Evolutionary conservation across 1,140 invertebrate genomes (phyloP), one percentile per base, ranked within the genome.

Genomic region (Elymnias hypermnestra): DNA sequence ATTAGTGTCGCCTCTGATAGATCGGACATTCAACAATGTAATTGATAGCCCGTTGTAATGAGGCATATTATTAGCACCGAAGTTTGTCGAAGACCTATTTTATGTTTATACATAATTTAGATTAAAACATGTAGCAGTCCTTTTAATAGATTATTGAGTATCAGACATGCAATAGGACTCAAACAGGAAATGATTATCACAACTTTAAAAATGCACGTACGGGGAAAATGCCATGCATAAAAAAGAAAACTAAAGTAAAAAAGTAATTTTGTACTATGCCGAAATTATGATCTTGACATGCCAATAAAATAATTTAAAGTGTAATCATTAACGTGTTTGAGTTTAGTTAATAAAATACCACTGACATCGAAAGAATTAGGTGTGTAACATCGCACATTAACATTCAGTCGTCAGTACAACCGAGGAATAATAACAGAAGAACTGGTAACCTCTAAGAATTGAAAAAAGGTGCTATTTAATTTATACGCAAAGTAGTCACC

Each of bases 161-260:
- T 12, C 14, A 41, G 41, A 33, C 57, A 56, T 60, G 57, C 57
- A 53, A 41, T 22, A 18, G 23, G 22, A 68, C 74, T 72, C 74
- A 78, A 82, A 81, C 72, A 74, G 52, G 68, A 82, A 78, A 78
- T 75, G 69, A 57, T 13, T 22, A 22, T 22, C 21, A 8, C 8
- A 2, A 22, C 8, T 5, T 29, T 9, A 13, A 12, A 4, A 12
- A 29, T n/a, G n/a, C n/a, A n/a, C n/a, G n/a, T n/a, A n/a, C n/a
- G n/a, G n/a, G n/a, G n/a, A n/a, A n/a, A n/a, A n/a, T n/a, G n/a
- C n/a, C n/a, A n/a, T n/a, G n/a, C n/a, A n/a, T n/a, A n/a, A n/a
- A n/a, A n/a, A n/a, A n/a, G n/a, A 12, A 12, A 13, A 29, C 2
- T 28, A 29, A 25, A 25, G 2, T 25, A 25, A 25, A 25, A 25